These are phyloP conservation scores for Camelus bactrianus DNA, from an alignment of 2,113 vertebrate genomes.

Conservation along the genomic window DNA sequence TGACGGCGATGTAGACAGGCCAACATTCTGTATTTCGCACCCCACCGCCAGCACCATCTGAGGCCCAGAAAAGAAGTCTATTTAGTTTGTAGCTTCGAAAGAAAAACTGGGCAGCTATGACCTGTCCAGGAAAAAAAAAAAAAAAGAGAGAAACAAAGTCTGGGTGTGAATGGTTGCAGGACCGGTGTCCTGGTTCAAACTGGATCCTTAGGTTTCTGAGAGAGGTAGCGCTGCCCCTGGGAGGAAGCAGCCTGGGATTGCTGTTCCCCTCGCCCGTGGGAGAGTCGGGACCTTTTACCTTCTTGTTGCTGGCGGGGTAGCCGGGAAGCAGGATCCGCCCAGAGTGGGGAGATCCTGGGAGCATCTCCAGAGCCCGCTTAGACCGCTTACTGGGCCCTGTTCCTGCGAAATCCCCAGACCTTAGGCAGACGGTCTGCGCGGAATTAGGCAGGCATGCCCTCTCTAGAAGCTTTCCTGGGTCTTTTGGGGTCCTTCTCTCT, in stretches of 20 bases:
- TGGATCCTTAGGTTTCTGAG: not conserved
- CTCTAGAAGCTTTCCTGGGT: not conserved
- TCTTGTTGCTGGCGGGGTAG: rapidly evolving
- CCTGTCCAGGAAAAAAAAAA: not conserved
- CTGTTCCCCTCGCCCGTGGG: rapidly evolving
- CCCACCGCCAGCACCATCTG: not conserved
- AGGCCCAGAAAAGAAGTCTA: not conserved
- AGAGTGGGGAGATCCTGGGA: not conserved
- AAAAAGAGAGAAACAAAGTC: not conserved
- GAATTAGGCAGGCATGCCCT: not conserved
- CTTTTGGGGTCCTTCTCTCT: rapidly evolving
- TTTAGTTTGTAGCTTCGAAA: not conserved
- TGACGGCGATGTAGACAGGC: slow-evolving; percentile 61
- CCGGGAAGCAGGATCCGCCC: not conserved
- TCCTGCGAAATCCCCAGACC: not conserved
- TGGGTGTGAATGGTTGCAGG: not conserved
- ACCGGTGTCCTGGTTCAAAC: rapidly evolving
- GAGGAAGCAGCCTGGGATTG: not conserved
- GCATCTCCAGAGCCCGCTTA: not conserved
- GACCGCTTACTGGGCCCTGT: not conserved
- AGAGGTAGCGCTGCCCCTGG: not conserved
- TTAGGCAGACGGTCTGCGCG: not conserved
- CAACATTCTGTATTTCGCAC: slow-evolving; percentile 47
- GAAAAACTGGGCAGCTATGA: not conserved
- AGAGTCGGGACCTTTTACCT: not conserved